phyloP scores from a whole-genome alignment of 2,888 invertebrate species.

The Acanthopleura granulata region DNA sequence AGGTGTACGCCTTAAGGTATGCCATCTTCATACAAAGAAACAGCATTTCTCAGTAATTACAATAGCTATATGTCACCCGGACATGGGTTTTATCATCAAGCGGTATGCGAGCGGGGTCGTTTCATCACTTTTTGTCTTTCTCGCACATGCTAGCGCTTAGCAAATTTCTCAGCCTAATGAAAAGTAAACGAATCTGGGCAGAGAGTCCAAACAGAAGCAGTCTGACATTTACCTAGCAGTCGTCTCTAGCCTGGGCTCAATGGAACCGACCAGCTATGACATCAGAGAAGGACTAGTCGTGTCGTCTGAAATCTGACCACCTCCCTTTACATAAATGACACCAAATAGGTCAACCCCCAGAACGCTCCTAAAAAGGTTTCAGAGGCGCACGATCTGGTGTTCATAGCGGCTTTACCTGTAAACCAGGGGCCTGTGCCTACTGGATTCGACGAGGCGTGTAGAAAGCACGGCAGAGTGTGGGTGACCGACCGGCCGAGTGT shows the following conservation, averaged over 20 bases:
- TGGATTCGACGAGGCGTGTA: neutral
- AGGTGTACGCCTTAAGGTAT: too few relatives aligned
- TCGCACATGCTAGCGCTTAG: neutral
- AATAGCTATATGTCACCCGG: too few relatives aligned
- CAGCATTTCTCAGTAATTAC: too few relatives aligned
- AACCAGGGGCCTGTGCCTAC: neutral
- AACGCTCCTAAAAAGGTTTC: neutral
- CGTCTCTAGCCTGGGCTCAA: neutral
- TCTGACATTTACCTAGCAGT: conserved; percentile 1
- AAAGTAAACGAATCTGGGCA: conserved; percentile 9
- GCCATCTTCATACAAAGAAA: too few relatives aligned
- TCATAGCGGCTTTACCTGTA: neutral
- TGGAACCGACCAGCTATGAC: neutral
- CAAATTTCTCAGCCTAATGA: conserved; percentile 11
- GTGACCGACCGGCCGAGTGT: too few relatives aligned
- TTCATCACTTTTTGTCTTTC: neutral
- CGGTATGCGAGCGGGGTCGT: too few relatives aligned
- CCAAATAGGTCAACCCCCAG: conserved; percentile 5
- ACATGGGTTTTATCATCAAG: too few relatives aligned
- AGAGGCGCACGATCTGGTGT: neutral
- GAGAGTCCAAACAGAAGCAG: neutral
- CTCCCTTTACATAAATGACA: conserved; percentile 16
- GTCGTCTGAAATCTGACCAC: neutral
- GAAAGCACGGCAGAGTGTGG: neutral
- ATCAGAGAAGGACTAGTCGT: conserved; percentile 3